These are phyloP conservation scores for Liodrosophila aerea DNA, from an alignment of 2,888 invertebrate species.

Conservation along the genomic window DNA sequence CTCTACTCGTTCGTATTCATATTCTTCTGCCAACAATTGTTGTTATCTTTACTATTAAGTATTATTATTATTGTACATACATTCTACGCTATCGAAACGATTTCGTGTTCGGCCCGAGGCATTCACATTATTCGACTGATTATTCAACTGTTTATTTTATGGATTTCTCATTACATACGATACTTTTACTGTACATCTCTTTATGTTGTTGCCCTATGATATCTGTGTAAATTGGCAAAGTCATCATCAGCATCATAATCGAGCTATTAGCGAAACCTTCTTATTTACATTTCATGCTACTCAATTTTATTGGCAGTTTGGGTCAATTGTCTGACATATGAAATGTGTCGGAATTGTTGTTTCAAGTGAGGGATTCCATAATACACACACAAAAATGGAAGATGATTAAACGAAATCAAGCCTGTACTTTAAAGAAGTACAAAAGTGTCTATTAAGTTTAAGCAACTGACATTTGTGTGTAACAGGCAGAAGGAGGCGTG, in stretches of 20 bases:
- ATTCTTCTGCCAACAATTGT: conserved; percentile 17
- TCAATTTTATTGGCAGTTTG: conserved; percentile 73
- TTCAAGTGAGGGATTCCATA: conserved; percentile 21
- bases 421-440: too few species aligned
- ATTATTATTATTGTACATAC: conserved; percentile 13
- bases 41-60: too few species aligned
- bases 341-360: conserved; percentile 45
- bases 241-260: conserved; percentile 66
- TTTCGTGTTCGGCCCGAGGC: conserved; percentile 61
- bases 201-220: too few species aligned
- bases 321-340: conserved; percentile 70
- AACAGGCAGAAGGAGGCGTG: too few species aligned
- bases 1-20: background rate
- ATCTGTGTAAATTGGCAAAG: conserved; percentile 63
- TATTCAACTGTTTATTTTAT: conserved; percentile 77
- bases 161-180: conserved; percentile 70
- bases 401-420: too few species aligned
- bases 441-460: too few species aligned
- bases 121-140: conserved; percentile 63
- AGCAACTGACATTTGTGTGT: too few species aligned
- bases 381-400: background rate
- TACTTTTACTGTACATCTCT: conserved; percentile 27
- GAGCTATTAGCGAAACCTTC: conserved; percentile 66
- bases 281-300: conserved; percentile 73
- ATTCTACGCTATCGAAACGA: conserved; percentile 38